Evolutionary conservation across 2,888 invertebrate genomes (phyloP), one percentile per base, ranked within the genome.

Genomic region (Pegoplata infirma): DNA sequence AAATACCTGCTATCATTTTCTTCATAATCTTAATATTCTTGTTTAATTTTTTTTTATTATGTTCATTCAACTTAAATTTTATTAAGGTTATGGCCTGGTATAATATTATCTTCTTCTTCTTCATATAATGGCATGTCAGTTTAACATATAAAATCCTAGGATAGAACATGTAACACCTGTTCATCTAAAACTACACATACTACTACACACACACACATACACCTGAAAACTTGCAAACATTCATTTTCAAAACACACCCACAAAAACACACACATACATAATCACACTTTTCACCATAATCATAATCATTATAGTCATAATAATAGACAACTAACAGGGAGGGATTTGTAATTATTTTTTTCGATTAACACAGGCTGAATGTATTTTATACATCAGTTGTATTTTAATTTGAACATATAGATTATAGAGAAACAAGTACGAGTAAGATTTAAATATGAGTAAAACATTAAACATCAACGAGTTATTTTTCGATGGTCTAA

Each of bases 91-190:
- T n/a, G 12, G 14, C n/a, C 36, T 40, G 12, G n/a, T 40, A n/a
- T n/a, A n/a, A 12, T n/a, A n/a, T 40, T 40, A 40, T 40, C n/a
- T 40, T n/a, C n/a, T 12, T 36, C 7, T 32, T 40, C n/a, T 40
- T n/a, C n/a, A n/a, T 36, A 7, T 32, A 55, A 55, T 32, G 28
- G 7, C 32, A 32, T 25, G 55, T 32, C 53, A 53, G 55, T 17
- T 55, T 32, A 56, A 40, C 56, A 56, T 36, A 32, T 21, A 36
- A 40, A 56, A 56, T 56, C 56, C 56, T 40, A 36, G 17, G 36
- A n/a, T 56, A 17, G 10, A 32, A 19, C 19, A 32, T 19, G 8
- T 19, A 19, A 17, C 56, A 56, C 56, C 56, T 56, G 56, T 7
- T 40, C 36, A n/a, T 40, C 10, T 40, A 3, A 40, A 5, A n/a